A percentile compares a stretch with the other conserved stretches of the same genome.
phyloP scores from a whole-genome alignment of 2,797 vertebrate species.

The Galaxias olidus region DNA sequence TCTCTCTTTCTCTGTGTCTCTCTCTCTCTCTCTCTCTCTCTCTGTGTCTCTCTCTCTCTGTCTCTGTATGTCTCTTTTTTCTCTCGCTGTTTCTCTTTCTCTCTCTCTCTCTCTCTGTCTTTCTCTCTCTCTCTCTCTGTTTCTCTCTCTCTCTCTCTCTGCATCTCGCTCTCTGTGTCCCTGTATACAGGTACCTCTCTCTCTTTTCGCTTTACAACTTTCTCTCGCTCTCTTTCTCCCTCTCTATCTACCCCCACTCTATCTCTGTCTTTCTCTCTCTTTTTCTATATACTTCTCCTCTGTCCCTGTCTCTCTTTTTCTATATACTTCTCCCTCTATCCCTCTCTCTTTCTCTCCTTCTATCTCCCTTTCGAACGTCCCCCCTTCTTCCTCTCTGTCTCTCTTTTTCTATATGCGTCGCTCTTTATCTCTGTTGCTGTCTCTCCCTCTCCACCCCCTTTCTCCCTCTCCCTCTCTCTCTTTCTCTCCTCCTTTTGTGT shows the following conservation, averaged over 20 bases:
- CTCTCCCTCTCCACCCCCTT: constrained; percentile 57
- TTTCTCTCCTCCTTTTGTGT: constrained; percentile 59
- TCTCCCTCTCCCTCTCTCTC: constrained; percentile 63
- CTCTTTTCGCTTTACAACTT: not conserved
- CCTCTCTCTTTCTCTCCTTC: not conserved
- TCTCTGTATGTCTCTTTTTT: not conserved
- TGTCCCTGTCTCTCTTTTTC: not conserved
- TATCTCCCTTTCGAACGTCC: not conserved
- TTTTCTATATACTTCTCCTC: not conserved
- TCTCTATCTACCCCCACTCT: not conserved
- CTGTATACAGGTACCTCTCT: too few species aligned
- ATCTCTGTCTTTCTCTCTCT: not conserved
- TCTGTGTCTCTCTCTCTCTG: too few species aligned
- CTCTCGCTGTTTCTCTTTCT: not conserved
- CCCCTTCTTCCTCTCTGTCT: constrained; percentile 74
- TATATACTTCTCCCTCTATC: not conserved
- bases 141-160: not conserved
- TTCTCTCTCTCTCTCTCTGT: not conserved
- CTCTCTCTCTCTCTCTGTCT: not conserved
- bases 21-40: too few species aligned
- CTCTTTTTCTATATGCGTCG: too few species aligned
- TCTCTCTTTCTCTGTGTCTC: too few species aligned
- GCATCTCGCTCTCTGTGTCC: not conserved
- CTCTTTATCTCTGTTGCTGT: not conserved
- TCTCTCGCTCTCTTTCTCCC: not conserved